These are phyloP conservation scores for Epizoanthus stellaris DNA, from an alignment of 92 coral and sea anemone species.

Conservation along the genomic window DNA sequence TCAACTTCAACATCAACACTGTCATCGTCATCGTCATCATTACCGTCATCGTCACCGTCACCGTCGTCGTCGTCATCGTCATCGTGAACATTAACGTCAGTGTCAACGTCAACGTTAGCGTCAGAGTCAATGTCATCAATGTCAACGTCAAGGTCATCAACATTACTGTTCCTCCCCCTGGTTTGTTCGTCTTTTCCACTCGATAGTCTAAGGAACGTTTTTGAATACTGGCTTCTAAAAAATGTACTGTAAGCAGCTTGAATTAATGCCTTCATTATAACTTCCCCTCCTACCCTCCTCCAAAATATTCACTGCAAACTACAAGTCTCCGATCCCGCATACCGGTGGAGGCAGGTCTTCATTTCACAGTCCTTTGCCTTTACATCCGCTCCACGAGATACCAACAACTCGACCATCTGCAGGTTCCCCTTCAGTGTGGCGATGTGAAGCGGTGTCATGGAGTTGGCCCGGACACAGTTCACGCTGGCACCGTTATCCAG, in stretches of 20 bases:
- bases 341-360: constrained; percentile 77
- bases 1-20: no score
- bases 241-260: no score
- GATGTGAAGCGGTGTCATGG: constrained; percentile 62
- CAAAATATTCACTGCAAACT: no score
- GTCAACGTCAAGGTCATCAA: not conserved
- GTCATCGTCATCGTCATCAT: no score
- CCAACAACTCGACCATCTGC: constrained; percentile 57
- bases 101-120: not conserved
- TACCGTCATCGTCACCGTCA: not conserved
- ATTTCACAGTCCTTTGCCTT: constrained; percentile 60
- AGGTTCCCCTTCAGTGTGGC: constrained; percentile 70
- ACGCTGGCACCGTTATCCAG: constrained; percentile 68
- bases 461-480: constrained; percentile 36
- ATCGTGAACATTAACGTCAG: not conserved
- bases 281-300: no score
- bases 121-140: not conserved
- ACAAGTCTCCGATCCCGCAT: not conserved
- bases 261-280: no score
- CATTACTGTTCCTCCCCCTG: not conserved
- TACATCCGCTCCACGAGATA: constrained; percentile 61
- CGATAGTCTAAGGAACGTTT: no score
- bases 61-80: not conserved
- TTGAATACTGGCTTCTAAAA: no score
- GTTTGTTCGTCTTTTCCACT: no score